Base-by-base conservation (phyloP, 2,113 vertebrate species). In the Xiphorhynchus elegans region DNA sequence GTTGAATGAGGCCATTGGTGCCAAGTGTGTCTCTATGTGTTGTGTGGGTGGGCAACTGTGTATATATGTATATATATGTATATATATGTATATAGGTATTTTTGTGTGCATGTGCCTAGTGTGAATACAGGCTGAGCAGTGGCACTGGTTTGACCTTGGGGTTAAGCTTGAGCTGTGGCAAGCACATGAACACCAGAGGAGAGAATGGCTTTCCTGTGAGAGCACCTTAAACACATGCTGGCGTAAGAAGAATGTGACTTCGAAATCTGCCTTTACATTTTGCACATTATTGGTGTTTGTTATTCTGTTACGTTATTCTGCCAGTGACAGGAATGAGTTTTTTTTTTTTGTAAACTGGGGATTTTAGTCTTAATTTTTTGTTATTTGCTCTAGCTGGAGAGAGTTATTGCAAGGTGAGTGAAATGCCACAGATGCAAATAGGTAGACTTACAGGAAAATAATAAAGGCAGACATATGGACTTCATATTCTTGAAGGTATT, bases 251-350 rank as follows among this genome's bases (percentile, higher is more conserved):
- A 74, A 58, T 19, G 28, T 11, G 35, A 14, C 53, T 46, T 75
- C 62, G 46, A 79, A 94, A 68, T 59, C 19, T 83, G 47, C 23
- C 14, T 88, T 88, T 49, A 67, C 14, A 59, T 79, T 78, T 87
- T 83, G 11, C 11, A 83, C 11, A 14, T 44, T 88, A 40, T 23
- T 50, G 4, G 6, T 66, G 9, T 49, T 83, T 64, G 3, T 70
- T 81, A 31, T 74, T 68, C 67, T 62, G 28, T 58, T 67, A 56
- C 18, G 6, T 35, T 80, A 40, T 78, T 84, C 40, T 82, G 46
- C 87, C 20, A 84, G 35, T 44, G 55, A 28, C 19, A 78, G 35
- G 15, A 55, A 40, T 13, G 2, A 35, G 10, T 47, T 44, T 44
- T 44, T 44, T 46, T 46, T 46, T 77, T 19, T 75, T 58, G 6